These are phyloP conservation scores for Deroplatys truncata DNA, from an alignment of 2,888 invertebrate species.

Conservation along the genomic window DNA sequence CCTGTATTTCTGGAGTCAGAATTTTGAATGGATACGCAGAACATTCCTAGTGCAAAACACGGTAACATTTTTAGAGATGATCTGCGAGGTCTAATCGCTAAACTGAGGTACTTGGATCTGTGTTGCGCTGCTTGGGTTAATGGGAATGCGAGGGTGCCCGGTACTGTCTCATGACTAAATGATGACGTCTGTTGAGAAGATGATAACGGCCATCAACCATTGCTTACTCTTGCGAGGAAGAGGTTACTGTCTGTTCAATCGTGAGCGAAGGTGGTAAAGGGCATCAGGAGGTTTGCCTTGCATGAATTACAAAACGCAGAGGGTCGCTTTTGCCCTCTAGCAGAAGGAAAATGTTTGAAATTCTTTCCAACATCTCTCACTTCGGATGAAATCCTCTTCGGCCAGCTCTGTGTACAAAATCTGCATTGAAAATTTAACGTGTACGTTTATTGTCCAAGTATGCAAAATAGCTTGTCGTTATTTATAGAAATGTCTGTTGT, in stretches of 20 bases:
- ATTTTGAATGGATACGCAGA: no score
- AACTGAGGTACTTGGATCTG: neutral
- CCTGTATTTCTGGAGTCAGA: no score
- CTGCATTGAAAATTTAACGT: no score
- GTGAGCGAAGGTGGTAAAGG: neutral
- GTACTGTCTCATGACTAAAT: conserved; percentile 15
- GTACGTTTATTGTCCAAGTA: no score
- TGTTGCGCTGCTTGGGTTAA: neutral
- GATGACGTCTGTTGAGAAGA: conserved; percentile 10
- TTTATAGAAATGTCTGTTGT: no score
- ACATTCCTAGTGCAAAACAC: no score
- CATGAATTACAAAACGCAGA: neutral
- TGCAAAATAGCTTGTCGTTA: no score
- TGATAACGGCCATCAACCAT: neutral
- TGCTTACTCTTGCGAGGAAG: conserved; percentile 7
- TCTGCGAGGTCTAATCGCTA: neutral
- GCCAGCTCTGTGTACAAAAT: no score
- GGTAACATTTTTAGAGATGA: no score
- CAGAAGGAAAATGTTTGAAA: neutral
- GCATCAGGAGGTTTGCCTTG: neutral
- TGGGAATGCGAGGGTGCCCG: neutral
- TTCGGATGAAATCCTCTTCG: no score
- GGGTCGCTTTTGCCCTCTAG: neutral
- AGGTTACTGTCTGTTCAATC: neutral
- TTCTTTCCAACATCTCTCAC: neutral